Conservation (phyloP, 2,113 vertebrate species). For the Desmodus rotundus region DNA sequence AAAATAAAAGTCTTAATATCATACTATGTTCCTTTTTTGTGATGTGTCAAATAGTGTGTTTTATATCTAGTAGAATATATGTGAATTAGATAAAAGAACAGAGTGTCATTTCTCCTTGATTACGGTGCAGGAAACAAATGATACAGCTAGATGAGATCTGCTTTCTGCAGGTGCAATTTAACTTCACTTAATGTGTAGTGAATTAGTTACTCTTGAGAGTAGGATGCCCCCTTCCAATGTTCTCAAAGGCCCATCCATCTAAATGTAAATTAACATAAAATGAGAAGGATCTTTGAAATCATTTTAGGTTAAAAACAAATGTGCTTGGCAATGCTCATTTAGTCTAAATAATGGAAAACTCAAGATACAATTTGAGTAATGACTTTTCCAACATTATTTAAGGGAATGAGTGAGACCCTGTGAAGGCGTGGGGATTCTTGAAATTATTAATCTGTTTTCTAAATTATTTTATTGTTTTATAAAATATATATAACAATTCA, state of each 20-base stretch:
- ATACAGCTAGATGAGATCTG: neutral
- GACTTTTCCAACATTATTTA: neutral
- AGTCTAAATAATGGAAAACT: neutral
- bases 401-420: neutral
- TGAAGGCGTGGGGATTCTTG: neutral
- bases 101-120: neutral
- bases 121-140: neutral
- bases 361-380: neutral
- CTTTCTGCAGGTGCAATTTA: neutral
- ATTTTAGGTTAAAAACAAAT: neutral
- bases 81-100: neutral
- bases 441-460: neutral
- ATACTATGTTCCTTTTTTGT: rapidly evolving
- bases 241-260: neutral
- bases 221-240: neutral
- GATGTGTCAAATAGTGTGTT: neutral
- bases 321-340: neutral
- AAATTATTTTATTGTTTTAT: neutral
- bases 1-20: neutral
- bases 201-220: neutral
- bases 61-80: neutral
- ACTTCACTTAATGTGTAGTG: neutral
- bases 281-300: neutral
- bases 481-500: neutral
- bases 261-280: constrained; percentile 26